phyloP scores from a whole-genome alignment of 2,888 invertebrate genomes.

The Zhuqinia jingwanae region DNA sequence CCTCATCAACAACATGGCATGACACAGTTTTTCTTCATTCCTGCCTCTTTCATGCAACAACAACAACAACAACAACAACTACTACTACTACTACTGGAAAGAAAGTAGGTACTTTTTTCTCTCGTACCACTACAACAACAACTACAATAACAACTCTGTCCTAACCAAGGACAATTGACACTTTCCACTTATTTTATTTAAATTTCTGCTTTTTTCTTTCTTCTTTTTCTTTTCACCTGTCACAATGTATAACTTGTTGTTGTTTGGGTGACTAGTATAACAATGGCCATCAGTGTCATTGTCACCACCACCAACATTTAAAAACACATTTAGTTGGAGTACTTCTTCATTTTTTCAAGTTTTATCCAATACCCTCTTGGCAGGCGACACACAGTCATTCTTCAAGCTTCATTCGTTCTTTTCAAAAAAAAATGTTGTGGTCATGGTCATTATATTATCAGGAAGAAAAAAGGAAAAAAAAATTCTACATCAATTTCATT shows the following conservation, averaged over 20 bases:
- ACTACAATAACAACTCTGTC: background rate
- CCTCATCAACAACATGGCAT: background rate
- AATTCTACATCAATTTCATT: background rate
- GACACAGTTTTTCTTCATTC: slow-evolving; percentile 10
- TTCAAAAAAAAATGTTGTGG: too few relatives aligned
- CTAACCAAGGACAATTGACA: background rate
- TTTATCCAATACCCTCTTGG: too few relatives aligned
- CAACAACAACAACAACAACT: too few relatives aligned
- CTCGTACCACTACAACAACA: slow-evolving; percentile 11
- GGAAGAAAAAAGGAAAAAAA: too few relatives aligned
- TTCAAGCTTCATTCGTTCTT: too few relatives aligned
- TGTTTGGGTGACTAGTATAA: slow-evolving; percentile 5
- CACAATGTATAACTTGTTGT: slow-evolving; percentile 11
- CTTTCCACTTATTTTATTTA: slow-evolving; percentile 2
- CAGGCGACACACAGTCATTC: too few relatives aligned
- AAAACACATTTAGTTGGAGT: background rate
- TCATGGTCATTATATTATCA: too few relatives aligned
- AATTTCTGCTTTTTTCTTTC: too few relatives aligned
- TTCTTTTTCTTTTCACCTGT: background rate
- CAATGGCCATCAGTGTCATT: background rate
- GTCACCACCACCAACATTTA: background rate
- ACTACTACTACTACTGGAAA: too few relatives aligned
- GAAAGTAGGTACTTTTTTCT: too few relatives aligned
- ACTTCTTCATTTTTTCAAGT: too few relatives aligned
- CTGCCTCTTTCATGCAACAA: too few relatives aligned